phyloP scores from a whole-genome alignment of 2,797 vertebrate species.

The Mustela erminea region DNA sequence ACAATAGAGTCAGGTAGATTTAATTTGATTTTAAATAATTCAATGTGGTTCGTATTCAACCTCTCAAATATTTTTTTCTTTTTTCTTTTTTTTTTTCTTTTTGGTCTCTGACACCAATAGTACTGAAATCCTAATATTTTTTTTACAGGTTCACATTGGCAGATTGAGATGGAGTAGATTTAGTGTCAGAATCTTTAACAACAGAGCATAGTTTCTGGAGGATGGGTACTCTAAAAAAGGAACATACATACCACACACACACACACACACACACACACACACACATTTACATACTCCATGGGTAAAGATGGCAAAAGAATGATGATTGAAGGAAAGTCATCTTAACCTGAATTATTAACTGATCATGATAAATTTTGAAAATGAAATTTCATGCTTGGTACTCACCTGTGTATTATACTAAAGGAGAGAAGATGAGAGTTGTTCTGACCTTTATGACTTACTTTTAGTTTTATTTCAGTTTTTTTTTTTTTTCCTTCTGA shows the following conservation, averaged over 20 bases:
- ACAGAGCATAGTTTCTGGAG: neutral
- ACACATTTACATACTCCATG: neutral
- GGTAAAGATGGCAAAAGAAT: neutral
- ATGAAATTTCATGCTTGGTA: neutral
- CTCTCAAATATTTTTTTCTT: neutral
- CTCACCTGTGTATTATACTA: neutral
- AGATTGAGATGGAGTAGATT: neutral
- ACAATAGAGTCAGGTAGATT: neutral
- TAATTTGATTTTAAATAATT: neutral
- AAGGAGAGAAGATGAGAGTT: neutral
- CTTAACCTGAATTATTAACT: neutral
- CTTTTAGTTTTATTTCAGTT: neutral
- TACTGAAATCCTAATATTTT: neutral
- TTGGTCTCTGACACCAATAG: neutral
- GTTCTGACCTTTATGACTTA: neutral
- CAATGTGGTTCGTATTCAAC: neutral
- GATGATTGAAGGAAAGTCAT: neutral
- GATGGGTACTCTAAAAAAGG: neutral
- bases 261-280: too few relatives aligned
- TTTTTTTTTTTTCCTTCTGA: neutral
- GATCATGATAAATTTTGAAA: neutral
- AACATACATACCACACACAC: fast-evolving
- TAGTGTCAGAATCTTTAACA: neutral
- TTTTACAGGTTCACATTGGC: neutral
- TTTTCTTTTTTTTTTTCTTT: neutral